Evolutionary conservation across 2,113 vertebrate genomes (phyloP).

Genomic region (Todiramphus chloris): DNA sequence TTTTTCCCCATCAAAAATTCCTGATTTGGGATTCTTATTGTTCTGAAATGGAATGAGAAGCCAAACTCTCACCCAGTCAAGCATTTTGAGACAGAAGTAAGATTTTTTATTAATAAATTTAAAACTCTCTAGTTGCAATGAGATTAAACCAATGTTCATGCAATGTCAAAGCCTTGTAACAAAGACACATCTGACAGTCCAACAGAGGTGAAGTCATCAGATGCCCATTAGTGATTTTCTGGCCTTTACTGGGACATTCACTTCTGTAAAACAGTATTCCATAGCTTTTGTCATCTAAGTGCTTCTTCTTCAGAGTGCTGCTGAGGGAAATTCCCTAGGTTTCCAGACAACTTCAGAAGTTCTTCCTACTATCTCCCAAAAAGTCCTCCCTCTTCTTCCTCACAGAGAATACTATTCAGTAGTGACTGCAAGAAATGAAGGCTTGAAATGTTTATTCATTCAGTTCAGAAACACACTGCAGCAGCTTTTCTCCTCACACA

Average conservation of each 20-base stretch:
- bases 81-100: neutral
- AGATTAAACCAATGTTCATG: neutral
- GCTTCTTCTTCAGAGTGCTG: neutral
- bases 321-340: neutral
- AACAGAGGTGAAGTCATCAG: neutral
- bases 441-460: neutral
- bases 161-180: neutral
- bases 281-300: neutral
- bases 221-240: neutral
- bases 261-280: neutral
- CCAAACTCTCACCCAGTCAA: neutral
- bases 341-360: neutral
- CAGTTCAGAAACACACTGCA: neutral
- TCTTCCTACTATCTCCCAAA: neutral
- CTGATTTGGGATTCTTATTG: neutral
- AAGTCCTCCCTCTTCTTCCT: neutral
- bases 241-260: neutral
- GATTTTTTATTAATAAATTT: neutral
- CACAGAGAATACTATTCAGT: neutral
- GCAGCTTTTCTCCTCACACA: neutral
- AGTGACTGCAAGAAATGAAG: neutral
- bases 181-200: neutral
- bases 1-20: neutral
- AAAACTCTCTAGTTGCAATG: neutral
- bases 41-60: neutral